These are phyloP conservation scores for Petroica traversi DNA, from an alignment of 2,113 vertebrate genomes.

Conservation along the genomic window DNA sequence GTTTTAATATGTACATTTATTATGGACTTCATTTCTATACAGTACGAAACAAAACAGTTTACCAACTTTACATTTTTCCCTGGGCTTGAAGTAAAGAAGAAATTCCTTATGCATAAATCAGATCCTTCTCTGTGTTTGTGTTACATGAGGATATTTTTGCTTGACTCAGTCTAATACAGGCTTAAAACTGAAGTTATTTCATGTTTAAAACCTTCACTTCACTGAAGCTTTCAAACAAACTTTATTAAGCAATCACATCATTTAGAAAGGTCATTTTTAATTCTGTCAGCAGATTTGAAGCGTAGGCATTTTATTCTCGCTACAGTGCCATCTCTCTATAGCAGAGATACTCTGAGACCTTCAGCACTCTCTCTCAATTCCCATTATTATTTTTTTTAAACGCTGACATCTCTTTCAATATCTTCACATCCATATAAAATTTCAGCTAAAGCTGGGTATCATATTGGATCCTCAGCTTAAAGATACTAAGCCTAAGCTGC, in stretches of 20 bases:
- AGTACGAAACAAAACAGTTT: neutral
- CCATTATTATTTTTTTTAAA: conserved; percentile 13
- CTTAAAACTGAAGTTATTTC: neutral
- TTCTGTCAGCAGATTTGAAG: neutral
- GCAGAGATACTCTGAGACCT: neutral
- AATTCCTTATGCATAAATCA: neutral
- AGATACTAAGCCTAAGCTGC: conserved; percentile 30
- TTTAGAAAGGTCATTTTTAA: conserved; percentile 32
- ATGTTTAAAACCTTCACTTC: neutral
- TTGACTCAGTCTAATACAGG: neutral
- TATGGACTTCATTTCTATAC: neutral
- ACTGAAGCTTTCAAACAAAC: neutral
- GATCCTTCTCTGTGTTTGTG: neutral
- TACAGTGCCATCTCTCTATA: neutral
- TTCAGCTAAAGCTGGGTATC: conserved; percentile 7
- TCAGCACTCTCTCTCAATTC: neutral
- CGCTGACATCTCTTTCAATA: neutral
- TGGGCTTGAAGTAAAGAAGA: neutral
- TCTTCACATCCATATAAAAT: conserved; percentile 2
- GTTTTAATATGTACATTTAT: neutral
- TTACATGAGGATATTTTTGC: neutral
- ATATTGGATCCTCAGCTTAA: conserved; percentile 4
- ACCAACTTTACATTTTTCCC: neutral
- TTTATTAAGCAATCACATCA: neutral
- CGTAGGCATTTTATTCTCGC: neutral